These are phyloP conservation scores for Quiscalus mexicanus DNA, from an alignment of 2,113 vertebrate genomes.

Conservation along the genomic window DNA sequence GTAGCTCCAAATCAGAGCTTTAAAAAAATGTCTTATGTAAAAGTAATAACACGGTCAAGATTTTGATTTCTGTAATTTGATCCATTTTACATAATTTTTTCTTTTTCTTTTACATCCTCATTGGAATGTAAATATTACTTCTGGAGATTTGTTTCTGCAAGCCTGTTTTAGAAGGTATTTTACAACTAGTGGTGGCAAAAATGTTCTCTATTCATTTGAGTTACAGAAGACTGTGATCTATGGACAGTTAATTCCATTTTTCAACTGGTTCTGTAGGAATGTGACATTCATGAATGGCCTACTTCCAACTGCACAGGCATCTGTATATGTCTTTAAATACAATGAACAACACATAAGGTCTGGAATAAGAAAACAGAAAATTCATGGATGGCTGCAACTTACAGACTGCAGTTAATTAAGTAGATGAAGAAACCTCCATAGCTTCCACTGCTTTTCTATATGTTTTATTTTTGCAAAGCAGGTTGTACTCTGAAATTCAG, in stretches of 20 bases:
- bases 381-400: not conserved
- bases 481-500: not conserved
- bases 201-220: not conserved
- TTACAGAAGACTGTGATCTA: not conserved
- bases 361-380: not conserved
- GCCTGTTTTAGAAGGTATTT: not conserved
- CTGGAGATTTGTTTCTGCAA: not conserved
- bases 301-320: not conserved
- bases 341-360: not conserved
- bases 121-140: not conserved
- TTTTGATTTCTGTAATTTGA: not conserved
- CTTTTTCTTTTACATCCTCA: not conserved
- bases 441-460: not conserved
- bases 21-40: not conserved
- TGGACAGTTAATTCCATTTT: not conserved
- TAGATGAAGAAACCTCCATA: not conserved
- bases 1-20: not conserved
- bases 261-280: not conserved
- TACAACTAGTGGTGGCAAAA: not conserved
- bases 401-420: not conserved
- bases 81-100: not conserved
- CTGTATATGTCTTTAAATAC: not conserved
- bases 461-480: not conserved
- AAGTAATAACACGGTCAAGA: not conserved
- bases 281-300: not conserved